Evolutionary conservation across 2,888 invertebrate species (phyloP).

Genomic region (Sarcophaga caerulescens): DNA sequence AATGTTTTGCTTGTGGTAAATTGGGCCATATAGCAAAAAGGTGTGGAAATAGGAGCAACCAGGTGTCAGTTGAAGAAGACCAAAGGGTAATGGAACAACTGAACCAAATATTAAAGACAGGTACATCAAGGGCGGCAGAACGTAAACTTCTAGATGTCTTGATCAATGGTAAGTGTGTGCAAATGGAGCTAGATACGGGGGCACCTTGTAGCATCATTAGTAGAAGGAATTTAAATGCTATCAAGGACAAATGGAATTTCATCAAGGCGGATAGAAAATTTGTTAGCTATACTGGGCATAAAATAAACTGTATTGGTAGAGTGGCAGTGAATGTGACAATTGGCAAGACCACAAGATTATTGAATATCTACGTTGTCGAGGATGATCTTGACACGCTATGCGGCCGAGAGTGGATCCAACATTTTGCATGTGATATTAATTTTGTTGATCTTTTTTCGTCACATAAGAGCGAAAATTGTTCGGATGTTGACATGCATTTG

Average conservation of each 20-base stretch:
- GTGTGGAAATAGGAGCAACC: background rate
- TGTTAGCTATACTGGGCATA: conserved; percentile 39
- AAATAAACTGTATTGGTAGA: conserved; percentile 20
- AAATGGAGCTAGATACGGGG: conserved; percentile 55
- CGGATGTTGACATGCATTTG: background rate
- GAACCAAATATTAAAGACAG: background rate
- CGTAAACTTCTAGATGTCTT: background rate
- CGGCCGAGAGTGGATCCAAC: conserved; percentile 36
- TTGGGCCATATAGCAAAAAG: background rate
- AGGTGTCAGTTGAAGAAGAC: background rate
- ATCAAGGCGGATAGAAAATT: conserved; percentile 27
- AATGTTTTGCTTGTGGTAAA: background rate
- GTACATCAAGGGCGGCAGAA: background rate
- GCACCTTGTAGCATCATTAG: conserved; percentile 45
- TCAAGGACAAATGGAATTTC: background rate
- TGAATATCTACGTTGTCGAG: conserved; percentile 43
- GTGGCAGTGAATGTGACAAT: background rate
- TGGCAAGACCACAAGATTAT: background rate
- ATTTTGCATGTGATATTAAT: conserved; percentile 29
- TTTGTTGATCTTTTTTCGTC: conserved; percentile 9
- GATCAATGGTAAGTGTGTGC: conserved; percentile 8
- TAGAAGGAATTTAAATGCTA: background rate
- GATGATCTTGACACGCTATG: conserved; percentile 41
- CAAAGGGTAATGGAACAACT: background rate
- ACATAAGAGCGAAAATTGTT: background rate